Conservation (phyloP, 2,797 vertebrate species). For the Buceros bicornis region DNA sequence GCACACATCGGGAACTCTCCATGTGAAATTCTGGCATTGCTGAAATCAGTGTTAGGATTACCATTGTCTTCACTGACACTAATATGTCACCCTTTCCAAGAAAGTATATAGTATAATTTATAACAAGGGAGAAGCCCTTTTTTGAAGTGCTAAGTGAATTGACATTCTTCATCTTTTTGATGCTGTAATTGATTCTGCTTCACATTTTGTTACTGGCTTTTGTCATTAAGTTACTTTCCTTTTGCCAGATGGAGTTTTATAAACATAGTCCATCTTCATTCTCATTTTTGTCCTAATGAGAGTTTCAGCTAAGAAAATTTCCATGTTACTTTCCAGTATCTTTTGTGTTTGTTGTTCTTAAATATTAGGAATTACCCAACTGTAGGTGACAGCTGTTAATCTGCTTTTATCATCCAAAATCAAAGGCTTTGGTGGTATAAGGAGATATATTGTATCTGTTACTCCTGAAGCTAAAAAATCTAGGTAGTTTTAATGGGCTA, state of each 20-base stretch:
- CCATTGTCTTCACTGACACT: neutral
- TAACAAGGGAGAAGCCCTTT: neutral
- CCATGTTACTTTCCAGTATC: neutral
- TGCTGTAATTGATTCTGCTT: neutral
- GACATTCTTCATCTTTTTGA: neutral
- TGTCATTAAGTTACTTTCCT: neutral
- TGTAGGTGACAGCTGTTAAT: neutral
- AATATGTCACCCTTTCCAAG: neutral
- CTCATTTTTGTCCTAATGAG: neutral
- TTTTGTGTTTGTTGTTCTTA: neutral
- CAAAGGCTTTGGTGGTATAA: slow-evolving; percentile 18
- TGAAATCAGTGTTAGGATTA: neutral
- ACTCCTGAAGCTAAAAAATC: slow-evolving; percentile 11
- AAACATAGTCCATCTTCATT: neutral
- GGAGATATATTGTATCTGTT: slow-evolving; percentile 29
- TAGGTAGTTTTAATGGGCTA: neutral
- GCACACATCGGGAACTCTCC: neutral
- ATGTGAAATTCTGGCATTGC: neutral
- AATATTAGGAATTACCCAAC: neutral
- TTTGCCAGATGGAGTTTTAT: neutral
- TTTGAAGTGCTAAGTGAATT: neutral
- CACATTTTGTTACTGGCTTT: neutral
- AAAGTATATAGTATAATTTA: neutral
- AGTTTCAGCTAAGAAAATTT: neutral
- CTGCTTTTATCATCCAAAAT: slow-evolving; percentile 32